Base-by-base conservation (phyloP, 1,140 invertebrate species). In the Cotesia typhae region DNA sequence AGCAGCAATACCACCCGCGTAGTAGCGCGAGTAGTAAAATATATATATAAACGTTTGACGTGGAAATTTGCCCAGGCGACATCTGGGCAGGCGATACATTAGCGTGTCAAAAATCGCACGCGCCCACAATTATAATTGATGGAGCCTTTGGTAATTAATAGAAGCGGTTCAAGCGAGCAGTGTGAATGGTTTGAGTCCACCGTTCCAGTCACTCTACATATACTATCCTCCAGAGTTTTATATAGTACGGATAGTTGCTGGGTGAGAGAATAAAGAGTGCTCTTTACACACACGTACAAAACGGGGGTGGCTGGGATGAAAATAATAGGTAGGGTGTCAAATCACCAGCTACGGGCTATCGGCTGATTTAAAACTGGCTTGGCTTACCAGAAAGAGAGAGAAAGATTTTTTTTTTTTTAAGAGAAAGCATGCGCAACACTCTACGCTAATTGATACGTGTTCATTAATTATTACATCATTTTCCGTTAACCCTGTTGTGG, bases 401-500 rank as follows among this genome's bases (percentile, higher is more conserved):
- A 10, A 0, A 47, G 41, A 3, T 17, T 17, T 17, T 17, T 17
- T 17, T 17, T 17, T 28, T 28, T 28, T 28, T 28, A 28, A 28
- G 28, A 28, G 28, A 28, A 28, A 28, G 20, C 2, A 28, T 41
- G 1, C 41, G 4, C 41, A 2, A 74, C 70, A 71, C 72, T 74
- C 74, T 75, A 74, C 76, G 80, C 82, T 85, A 86, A 86, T 86
- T 86, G 85, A 86, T 86, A 84, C 82, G 79, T 79, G 76, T 76
- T 83, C 81, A 86, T 86, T 86, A 86, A 85, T 86, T 86, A 86
- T 85, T 82, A 82, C 84, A 83, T 86, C 85, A 86, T 85, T 86
- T 84, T 77, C 82, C 79, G 75, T 76, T 81, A 81, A 76, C 79
- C 75, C 70, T 80, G 79, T 84, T 81, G 81, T 75, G 81, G 81